These are phyloP conservation scores for Resseliella maxima DNA, from an alignment of 2,888 invertebrate species.

Conservation along the genomic window DNA sequence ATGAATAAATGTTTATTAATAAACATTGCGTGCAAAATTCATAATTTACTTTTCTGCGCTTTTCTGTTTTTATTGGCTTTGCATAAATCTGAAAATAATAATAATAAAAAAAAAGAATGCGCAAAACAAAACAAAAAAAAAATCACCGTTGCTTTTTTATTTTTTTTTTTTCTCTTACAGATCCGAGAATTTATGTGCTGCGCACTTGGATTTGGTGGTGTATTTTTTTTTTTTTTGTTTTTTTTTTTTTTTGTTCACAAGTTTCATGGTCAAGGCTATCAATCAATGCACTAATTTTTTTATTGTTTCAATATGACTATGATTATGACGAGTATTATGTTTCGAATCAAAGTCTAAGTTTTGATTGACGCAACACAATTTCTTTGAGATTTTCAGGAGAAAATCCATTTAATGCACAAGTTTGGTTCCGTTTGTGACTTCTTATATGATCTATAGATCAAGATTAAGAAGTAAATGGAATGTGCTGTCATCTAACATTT, in stretches of 20 bases:
- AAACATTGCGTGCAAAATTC: constrained; percentile 9
- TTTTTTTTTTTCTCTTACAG: neutral
- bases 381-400: too few species aligned
- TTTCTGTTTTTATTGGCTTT: neutral
- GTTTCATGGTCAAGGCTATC: constrained; percentile 22
- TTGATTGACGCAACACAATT: neutral
- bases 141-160: too few species aligned
- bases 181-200: neutral
- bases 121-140: neutral
- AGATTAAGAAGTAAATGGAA: too few species aligned
- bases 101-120: too few species aligned
- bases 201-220: too few species aligned
- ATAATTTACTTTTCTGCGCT: constrained; percentile 2
- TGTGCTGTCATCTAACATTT: too few species aligned
- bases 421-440: too few species aligned
- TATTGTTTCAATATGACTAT: constrained; percentile 1
- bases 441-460: too few species aligned
- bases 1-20: constrained; percentile 45
- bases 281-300: neutral
- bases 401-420: too few species aligned
- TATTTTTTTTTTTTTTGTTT: too few species aligned
- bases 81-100: neutral
- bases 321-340: neutral
- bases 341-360: neutral
- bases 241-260: neutral